These are phyloP conservation scores for Megastigmus dorsalis DNA, from an alignment of 2,888 invertebrate species.

Conservation along the genomic window DNA sequence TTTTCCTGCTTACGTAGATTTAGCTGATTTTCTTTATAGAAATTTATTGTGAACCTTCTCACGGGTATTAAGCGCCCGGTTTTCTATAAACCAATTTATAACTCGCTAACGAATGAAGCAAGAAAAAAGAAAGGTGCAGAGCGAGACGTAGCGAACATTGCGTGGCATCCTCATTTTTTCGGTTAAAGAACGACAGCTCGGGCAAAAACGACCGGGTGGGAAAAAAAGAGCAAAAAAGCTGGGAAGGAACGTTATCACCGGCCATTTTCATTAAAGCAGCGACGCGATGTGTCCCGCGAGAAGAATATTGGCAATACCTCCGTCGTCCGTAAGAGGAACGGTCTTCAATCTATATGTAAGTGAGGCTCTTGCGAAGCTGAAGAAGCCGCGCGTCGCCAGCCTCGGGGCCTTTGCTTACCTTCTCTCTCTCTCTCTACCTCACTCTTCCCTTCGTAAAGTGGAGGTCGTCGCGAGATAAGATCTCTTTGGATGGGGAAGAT, in stretches of 20 bases:
- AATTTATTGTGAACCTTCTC: no score
- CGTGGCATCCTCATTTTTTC: not conserved
- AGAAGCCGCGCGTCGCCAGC: conserved; percentile 12
- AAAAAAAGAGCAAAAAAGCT: not conserved
- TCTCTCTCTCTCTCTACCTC: not conserved
- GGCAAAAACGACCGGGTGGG: not conserved
- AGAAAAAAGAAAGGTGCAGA: not conserved
- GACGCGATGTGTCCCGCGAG: conserved; percentile 19
- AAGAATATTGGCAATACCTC: conserved; percentile 48
- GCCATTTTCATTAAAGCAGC: conserved; percentile 48
- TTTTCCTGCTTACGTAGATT: no score
- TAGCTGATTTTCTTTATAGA: no score
- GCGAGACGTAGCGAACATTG: no score
- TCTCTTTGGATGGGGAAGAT: conserved; percentile 38
- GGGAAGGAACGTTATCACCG: conserved; percentile 36
- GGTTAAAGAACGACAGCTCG: not conserved
- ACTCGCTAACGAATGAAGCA: conserved; percentile 4
- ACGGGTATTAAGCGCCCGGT: no score
- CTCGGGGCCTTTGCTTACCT: conserved; percentile 17
- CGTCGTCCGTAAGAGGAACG: conserved; percentile 49
- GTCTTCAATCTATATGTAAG: conserved; percentile 72
- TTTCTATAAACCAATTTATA: conserved; percentile 32
- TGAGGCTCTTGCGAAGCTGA: conserved; percentile 60
- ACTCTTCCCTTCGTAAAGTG: conserved; percentile 12
- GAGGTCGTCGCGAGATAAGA: conserved; percentile 49